Base-by-base conservation (phyloP, 2,113 vertebrate genomes). In the Reinhardtius hippoglossoides region DNA sequence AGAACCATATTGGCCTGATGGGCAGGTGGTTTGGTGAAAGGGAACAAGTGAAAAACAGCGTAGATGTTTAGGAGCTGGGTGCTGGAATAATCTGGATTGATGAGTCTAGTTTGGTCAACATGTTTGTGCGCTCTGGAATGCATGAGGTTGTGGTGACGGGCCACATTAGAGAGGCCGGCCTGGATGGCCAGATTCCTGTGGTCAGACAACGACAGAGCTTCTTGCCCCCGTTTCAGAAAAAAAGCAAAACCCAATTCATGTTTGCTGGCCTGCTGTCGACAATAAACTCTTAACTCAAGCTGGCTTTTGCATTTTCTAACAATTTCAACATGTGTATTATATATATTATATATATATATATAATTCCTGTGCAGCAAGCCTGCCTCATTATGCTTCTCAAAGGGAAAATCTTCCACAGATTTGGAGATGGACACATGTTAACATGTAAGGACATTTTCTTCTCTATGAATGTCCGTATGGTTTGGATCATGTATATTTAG, bases 61-160 rank as follows among this genome's bases (percentile, higher is more conserved):
- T 77, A 71, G 80, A 86, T 90, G 88, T 89, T 93, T 91, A 90
- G 87, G 76, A 88, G 84, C 84, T 70, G 87, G 67, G 76, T 85
- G 88, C 89, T 71, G 88, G 90, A 91, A 88, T 89, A 74, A 89
- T 90, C 85, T 81, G 87, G 88, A 92, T 91, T 94, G 93, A 92
- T 92, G 92, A 93, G 87, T 93, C 88, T 79, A 82, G 79, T 92
- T 92, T 89, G 93, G 91, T 94, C 92, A 94, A 94, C 91, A 92
- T 95, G 93, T 94, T 94, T 95, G 92, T 93, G 92, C 80, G 86
- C 88, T 89, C 63, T 84, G 93, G 94, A 95, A 95, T 94, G 92
- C 83, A 85, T 90, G 89, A 78, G 92, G 87, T 92, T 93, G 93
- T 86, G 90, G 91, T 81, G 71, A 87, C 64, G n/a, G 76, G 78